Evolutionary conservation across 2,888 invertebrate species (phyloP).

Genomic region (Heliconius aoede): DNA sequence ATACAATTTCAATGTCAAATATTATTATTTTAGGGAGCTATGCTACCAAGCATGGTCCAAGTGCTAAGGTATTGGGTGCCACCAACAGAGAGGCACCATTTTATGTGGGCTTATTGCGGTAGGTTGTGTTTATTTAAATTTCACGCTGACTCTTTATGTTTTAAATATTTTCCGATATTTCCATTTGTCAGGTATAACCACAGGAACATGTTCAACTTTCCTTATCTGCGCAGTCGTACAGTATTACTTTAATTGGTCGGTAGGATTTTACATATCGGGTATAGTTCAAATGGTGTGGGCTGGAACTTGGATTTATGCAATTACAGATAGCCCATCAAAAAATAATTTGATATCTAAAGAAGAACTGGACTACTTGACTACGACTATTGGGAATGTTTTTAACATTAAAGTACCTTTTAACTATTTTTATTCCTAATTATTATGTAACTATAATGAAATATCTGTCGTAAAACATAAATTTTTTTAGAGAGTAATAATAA

Average conservation of each 20-base stretch:
- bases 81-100: conserved; percentile 75
- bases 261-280: conserved; percentile 86
- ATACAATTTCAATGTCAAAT: not conserved
- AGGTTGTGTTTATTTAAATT: conserved; percentile 10
- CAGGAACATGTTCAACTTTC: conserved; percentile 87
- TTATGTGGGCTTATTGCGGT: conserved; percentile 81
- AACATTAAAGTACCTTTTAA: conserved; percentile 65
- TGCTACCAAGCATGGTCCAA: conserved; percentile 79
- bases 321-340: conserved; percentile 85
- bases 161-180: not conserved
- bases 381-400: conserved; percentile 79
- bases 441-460: not conserved
- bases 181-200: conserved; percentile 66
- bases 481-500: not conserved
- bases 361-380: conserved; percentile 84
- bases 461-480: not conserved
- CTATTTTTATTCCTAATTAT: not conserved
- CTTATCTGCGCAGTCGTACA: conserved; percentile 86
- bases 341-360: conserved; percentile 84
- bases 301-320: conserved; percentile 81
- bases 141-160: not conserved
- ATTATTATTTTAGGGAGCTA: conserved; percentile 67
- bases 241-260: conserved; percentile 85
- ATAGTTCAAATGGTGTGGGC: conserved; percentile 81
- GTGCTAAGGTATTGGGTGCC: conserved; percentile 76